A percentile compares a stretch with the other conserved stretches of the same genome.
phyloP scores from a whole-genome alignment of 2,888 invertebrate genomes.

The Micoletzkya japonica region DNA sequence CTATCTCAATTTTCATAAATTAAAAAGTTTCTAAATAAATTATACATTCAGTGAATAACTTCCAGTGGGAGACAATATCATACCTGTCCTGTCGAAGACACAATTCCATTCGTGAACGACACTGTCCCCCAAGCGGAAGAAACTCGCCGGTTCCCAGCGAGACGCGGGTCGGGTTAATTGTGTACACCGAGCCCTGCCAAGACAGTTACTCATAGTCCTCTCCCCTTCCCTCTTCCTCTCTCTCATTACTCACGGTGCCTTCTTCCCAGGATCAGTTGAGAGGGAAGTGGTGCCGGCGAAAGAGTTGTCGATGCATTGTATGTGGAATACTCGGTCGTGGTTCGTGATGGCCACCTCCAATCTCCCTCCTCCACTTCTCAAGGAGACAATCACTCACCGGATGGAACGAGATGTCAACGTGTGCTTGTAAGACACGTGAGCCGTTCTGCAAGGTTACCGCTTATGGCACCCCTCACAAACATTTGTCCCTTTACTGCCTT shows the following conservation, averaged over 20 bases:
- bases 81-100: slow-evolving; percentile 33
- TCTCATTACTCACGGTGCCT: background rate
- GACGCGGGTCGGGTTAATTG: slow-evolving; percentile 43
- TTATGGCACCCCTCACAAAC: slow-evolving; percentile 1
- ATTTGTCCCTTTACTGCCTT: background rate
- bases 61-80: background rate
- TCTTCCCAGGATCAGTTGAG: background rate
- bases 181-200: slow-evolving; percentile 33
- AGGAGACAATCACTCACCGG: slow-evolving; percentile 29
- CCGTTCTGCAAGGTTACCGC: slow-evolving; percentile 39
- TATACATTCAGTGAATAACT: no score
- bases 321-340: slow-evolving; percentile 39
- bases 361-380: background rate
- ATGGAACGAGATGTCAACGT: slow-evolving; percentile 49
- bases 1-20: no score
- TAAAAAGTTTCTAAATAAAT: no score
- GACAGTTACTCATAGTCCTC: no score
- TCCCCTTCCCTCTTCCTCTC: no score
- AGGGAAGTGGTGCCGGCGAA: background rate
- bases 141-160: slow-evolving; percentile 41
- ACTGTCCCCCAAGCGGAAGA: slow-evolving; percentile 44
- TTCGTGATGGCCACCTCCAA: slow-evolving; percentile 42
- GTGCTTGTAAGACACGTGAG: slow-evolving; percentile 40
- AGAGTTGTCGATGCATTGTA: slow-evolving; percentile 42
- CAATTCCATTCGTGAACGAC: slow-evolving; percentile 53